phyloP scores from a whole-genome alignment of 1,140 invertebrate species.

The Trachelipus rathkii region DNA sequence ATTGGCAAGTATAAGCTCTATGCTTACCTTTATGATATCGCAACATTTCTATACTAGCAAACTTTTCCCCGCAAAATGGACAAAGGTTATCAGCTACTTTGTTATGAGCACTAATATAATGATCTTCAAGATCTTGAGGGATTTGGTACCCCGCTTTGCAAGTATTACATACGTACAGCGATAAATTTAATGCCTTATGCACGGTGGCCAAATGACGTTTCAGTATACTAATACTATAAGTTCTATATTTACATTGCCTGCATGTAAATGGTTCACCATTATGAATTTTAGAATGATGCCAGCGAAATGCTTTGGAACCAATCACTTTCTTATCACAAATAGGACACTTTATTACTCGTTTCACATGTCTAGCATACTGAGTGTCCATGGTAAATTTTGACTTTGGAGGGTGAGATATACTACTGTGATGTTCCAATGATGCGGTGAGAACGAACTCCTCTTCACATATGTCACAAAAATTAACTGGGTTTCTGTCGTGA shows the following conservation, averaged over 20 bases:
- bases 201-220: background rate
- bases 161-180: background rate
- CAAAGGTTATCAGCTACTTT: background rate
- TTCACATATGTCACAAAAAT: background rate
- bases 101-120: background rate
- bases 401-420: background rate
- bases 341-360: background rate
- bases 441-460: background rate
- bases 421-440: background rate
- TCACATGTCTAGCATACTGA: background rate
- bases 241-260: background rate
- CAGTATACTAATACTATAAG: background rate
- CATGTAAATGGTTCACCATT: background rate
- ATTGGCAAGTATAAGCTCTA: conserved; percentile 34
- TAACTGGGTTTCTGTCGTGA: background rate
- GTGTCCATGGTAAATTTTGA: background rate
- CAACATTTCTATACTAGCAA: conserved; percentile 38
- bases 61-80: conserved; percentile 37
- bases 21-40: conserved; percentile 38
- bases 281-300: background rate
- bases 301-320: background rate
- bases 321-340: background rate
- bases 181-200: background rate
- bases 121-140: background rate
- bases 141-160: background rate